Percentiles rank a stretch among this genome's conserved stretches.
Conservation (phyloP, 2,888 invertebrate genomes). For the Xestobium rufovillosum region DNA sequence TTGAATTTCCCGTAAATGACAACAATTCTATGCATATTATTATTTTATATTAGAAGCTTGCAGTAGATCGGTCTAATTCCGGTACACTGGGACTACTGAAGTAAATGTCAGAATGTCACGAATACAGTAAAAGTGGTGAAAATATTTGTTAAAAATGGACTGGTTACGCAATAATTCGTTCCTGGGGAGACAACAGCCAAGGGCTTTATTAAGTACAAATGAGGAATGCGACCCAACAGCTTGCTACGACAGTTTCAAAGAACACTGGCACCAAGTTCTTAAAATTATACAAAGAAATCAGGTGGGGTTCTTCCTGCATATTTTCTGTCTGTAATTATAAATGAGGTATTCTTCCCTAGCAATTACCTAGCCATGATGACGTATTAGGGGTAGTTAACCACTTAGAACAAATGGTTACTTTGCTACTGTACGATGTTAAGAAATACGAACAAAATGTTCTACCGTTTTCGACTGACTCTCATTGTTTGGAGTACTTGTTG, state of each 20-base stretch:
- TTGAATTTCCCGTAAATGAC: no score
- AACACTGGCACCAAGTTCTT: constrained; percentile 88
- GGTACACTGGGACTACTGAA: no score
- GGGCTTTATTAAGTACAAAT: constrained; percentile 26
- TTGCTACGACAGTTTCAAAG: constrained; percentile 86
- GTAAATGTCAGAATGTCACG: no score
- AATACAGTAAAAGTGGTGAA: no score
- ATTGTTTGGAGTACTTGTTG: constrained; percentile 68
- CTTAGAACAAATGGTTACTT: constrained; percentile 81
- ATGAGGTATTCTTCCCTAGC: constrained; percentile 35
- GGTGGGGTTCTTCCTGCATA: constrained; percentile 39
- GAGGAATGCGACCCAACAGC: constrained; percentile 67
- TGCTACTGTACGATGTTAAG: constrained; percentile 72
- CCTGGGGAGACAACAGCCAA: constrained; percentile 32
- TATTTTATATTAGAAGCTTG: no score
- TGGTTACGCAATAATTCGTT: constrained; percentile 38
- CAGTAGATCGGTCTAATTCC: no score
- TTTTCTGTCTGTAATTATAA: constrained; percentile 9
- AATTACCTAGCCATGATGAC: constrained; percentile 69
- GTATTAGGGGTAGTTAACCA: constrained; percentile 86
- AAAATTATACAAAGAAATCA: constrained; percentile 73
- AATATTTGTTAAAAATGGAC: constrained; percentile 32
- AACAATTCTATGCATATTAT: no score
- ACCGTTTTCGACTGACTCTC: constrained; percentile 48
- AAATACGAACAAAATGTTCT: constrained; percentile 50